Base-by-base conservation (phyloP, 2,888 invertebrate genomes). In the Myopa tessellatipennis region DNA sequence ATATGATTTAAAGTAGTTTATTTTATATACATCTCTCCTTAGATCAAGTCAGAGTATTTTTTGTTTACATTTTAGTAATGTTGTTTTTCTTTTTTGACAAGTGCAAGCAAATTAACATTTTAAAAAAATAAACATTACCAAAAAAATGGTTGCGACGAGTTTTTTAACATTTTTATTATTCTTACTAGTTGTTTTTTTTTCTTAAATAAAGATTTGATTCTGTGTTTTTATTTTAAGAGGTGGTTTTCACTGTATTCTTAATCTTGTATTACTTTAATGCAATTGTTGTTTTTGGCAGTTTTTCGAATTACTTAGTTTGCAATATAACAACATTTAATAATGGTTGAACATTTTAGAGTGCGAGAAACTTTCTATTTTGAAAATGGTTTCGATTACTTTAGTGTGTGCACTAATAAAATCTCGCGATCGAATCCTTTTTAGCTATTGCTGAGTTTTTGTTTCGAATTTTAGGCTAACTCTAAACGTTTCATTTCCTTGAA, bases 401-500 rank as follows among this genome's bases (percentile, higher is more conserved):
- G 36, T 1, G 38, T 12, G 4, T 65, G 65, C 65, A 38, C 6
- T 65, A 65, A 65, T 65, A 26, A 61, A 61, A 61, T 45, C 55
- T 4, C 55, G 5, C 16, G n/a, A 55, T 16, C 34, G 34, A 38
- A 38, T 34, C 6, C 2, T 63, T 63, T 73, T 70, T 5, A 73
- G 16, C n/a, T 63, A 8, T 38, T 45, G 34, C 45, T 68, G 10
- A 16, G 4, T 45, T 4, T 18, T 68, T 58, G 12, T 58, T 65
- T 34, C 76, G 79, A 79, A 79, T 81, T 79, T 90, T 91, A 92
- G 84, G 91, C 90, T 84, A 92, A 89, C 85, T 92, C 94, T 90
- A 94, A 91, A 90, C 95, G 93, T 88, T 94, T 94, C 96, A 97
- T 96, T 91, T 95, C 96, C 91, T 96, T 96, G 83, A 93, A 90